Base-by-base conservation (phyloP, 1,140 invertebrate species). In the Lethocerus indicus region DNA sequence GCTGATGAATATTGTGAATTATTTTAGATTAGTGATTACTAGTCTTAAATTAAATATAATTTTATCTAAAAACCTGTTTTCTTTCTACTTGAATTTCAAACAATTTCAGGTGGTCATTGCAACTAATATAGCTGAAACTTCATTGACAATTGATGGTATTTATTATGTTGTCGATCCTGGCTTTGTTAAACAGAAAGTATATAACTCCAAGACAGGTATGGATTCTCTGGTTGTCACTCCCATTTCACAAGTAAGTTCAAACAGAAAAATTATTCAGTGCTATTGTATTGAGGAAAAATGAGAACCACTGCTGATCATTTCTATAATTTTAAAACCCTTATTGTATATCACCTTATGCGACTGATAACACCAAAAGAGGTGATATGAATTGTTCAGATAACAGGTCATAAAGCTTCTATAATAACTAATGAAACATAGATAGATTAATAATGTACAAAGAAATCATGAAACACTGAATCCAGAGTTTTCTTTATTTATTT, bases 151-250 rank as follows among this genome's bases (percentile, higher is more conserved):
- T 43, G 93, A 99, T 69, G 96, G 96, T 1, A 98, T 99, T 51
- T 98, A 89, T 65, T 99, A 99, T 65, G 96, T 99, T 1, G 92
- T 99, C 1, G 96, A 99, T 73, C 95, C 95, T 0, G 94, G 96
- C 1, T 99, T 98, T 72, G 95, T 98, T 0, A 99, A 99, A 63
- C 95, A 99, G 64, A 99, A 98, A 64, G 91, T 98, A 1, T 99
- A 98, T 60, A 98, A 98, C 69, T 93, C 94, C 0, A 99, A 98
- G 67, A 98, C 93, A 2, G 93, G 95, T 16, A 98, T 99, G 93
- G 96, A 99, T 63, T 95, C 93, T 49, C 69, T 99, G 50, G 93
- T 98, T 40, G 95, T 99, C 0, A 98, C 93, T 1, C 96, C 96
- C 0, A 98, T 99, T 58, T 98, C 93, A 32, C 92, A 95, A 70